A percentile compares a stretch with the other conserved stretches of the same genome.
Conservation (phyloP, 2,113 vertebrate genomes). For the Muntiacus muntjak region DNA sequence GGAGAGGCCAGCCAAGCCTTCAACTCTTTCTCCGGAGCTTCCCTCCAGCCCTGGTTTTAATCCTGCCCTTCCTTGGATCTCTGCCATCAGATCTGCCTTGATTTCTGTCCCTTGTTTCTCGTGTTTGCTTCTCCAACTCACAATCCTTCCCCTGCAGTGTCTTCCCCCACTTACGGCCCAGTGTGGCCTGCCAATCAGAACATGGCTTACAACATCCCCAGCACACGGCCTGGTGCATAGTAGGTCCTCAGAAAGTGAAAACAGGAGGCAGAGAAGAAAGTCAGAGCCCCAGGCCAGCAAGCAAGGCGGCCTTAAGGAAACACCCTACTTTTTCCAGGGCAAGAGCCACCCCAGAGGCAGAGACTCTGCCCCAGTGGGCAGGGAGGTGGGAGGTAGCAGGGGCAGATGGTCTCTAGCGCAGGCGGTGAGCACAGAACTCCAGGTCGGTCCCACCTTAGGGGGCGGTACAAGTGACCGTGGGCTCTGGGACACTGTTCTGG, state of each 20-base stretch:
- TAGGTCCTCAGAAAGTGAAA: neutral
- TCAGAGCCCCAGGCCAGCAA: neutral
- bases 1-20: neutral
- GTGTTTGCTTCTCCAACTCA: neutral
- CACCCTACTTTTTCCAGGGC: neutral
- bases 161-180: neutral
- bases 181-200: neutral
- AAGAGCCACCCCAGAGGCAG: neutral
- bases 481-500: neutral
- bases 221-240: neutral
- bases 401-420: neutral
- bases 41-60: neutral
- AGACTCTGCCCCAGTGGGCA: accelerated
- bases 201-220: neutral
- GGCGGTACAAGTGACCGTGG: neutral
- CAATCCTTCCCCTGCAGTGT: neutral
- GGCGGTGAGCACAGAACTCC: neutral
- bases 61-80: neutral
- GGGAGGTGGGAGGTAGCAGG: accelerated
- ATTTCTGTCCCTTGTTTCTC: neutral
- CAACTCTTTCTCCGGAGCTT: neutral
- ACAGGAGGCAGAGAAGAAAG: neutral
- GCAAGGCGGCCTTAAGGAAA: neutral
- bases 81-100: neutral
- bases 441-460: neutral